Evolutionary conservation across 2,797 vertebrate genomes (phyloP).

Genomic region (Margarornis squamiger): DNA sequence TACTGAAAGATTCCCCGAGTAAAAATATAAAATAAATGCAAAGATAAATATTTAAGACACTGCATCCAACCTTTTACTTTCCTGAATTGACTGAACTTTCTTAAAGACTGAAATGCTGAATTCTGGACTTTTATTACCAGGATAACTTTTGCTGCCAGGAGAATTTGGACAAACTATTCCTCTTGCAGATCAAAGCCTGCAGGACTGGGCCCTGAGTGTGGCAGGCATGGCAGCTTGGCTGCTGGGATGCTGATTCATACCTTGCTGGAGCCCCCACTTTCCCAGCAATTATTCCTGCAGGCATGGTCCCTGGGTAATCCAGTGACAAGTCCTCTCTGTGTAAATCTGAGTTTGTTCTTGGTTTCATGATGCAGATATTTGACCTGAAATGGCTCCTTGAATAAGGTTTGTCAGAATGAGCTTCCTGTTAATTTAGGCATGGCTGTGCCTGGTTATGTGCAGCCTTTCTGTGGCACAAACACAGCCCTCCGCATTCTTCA

Average conservation of each 20-base stretch:
- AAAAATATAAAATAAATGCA: background rate
- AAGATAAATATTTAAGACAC: background rate
- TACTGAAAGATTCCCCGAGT: background rate
- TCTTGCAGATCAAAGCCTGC: background rate
- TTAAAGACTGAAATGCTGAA: background rate
- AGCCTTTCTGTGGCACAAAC: background rate
- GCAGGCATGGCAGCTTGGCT: background rate
- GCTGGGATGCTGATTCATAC: background rate
- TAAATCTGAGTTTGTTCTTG: background rate
- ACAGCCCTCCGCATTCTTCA: accelerated
- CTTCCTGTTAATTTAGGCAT: background rate
- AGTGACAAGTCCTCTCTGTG: background rate
- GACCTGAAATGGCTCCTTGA: background rate
- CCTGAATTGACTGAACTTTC: background rate
- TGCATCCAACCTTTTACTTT: background rate
- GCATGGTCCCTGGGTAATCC: background rate
- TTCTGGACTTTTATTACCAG: background rate
- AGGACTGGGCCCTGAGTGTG: background rate
- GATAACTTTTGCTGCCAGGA: background rate
- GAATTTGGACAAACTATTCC: background rate
- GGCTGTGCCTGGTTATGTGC: background rate
- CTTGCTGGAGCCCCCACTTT: background rate
- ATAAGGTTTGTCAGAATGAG: background rate
- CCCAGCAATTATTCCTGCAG: background rate
- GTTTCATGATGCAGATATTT: background rate